phyloP scores from a whole-genome alignment of 1,140 invertebrate species.

The Mya arenaria region DNA sequence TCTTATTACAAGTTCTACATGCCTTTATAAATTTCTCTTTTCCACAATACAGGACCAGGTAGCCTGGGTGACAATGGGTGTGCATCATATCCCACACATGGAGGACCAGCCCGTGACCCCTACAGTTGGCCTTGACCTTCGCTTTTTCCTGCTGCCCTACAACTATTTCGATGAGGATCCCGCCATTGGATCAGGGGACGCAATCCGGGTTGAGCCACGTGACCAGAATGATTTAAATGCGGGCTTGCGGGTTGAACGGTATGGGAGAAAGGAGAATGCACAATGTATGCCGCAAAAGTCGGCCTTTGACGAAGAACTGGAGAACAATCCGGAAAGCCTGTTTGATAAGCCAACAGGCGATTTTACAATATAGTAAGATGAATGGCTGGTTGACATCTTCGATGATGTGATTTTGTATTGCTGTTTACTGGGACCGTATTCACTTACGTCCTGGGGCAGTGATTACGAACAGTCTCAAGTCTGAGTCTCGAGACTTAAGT shows the following conservation, averaged over 20 bases:
- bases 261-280: conserved; percentile 44
- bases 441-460: too few species aligned
- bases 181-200: conserved; percentile 67
- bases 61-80: conserved; percentile 76
- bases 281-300: conserved; percentile 12
- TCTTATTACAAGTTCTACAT: background rate
- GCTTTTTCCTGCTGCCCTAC: conserved; percentile 70
- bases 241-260: conserved; percentile 52
- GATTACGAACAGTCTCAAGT: too few species aligned
- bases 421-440: too few species aligned
- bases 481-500: too few species aligned
- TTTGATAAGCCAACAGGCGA: conserved; percentile 8
- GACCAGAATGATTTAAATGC: conserved; percentile 10
- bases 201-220: conserved; percentile 57
- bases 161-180: conserved; percentile 77
- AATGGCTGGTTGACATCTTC: too few species aligned
- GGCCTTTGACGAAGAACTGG: background rate
- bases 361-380: too few species aligned
- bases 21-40: background rate
- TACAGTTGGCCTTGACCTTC: conserved; percentile 68
- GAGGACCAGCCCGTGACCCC: conserved; percentile 75
- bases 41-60: conserved; percentile 68
- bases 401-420: too few species aligned
- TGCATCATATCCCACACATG: conserved; percentile 73
- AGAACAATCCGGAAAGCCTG: background rate